Percentiles rank a stretch among this genome's conserved stretches.
These are phyloP conservation scores for Cerceris rybyensis DNA, from an alignment of 2,888 invertebrate species.

Conservation along the genomic window DNA sequence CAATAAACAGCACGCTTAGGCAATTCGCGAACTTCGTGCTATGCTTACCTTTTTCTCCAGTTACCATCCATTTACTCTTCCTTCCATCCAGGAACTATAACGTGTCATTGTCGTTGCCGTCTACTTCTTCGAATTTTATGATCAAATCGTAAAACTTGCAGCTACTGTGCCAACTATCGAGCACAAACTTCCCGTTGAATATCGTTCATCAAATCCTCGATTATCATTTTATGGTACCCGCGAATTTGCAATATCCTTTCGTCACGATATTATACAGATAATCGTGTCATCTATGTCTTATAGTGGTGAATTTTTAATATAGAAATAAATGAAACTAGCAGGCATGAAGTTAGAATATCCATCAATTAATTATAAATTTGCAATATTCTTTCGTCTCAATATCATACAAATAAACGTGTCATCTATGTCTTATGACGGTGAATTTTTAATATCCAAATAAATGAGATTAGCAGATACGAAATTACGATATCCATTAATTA, in stretches of 20 bases:
- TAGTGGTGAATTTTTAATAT: neutral
- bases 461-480: no score
- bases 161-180: slow-evolving; percentile 8
- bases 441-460: no score
- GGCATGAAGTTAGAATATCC: no score
- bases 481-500: no score
- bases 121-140: slow-evolving; percentile 11
- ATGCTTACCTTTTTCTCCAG: slow-evolving; percentile 16
- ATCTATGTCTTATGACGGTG: no score
- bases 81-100: slow-evolving; percentile 9
- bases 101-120: slow-evolving; percentile 2
- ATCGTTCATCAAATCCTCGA: slow-evolving; percentile 12
- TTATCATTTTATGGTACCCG: slow-evolving; percentile 4
- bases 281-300: neutral
- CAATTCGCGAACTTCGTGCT: slow-evolving; percentile 14
- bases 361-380: no score
- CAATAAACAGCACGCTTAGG: slow-evolving; percentile 19
- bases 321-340: no score
- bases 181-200: neutral
- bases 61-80: slow-evolving; percentile 8
- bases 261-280: neutral
- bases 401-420: no score
- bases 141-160: slow-evolving; percentile 23
- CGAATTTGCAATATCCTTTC: neutral
- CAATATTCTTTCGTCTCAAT: no score